These are phyloP conservation scores for Eupithecia subumbrata DNA, from an alignment of 2,888 invertebrate genomes.

Conservation along the genomic window DNA sequence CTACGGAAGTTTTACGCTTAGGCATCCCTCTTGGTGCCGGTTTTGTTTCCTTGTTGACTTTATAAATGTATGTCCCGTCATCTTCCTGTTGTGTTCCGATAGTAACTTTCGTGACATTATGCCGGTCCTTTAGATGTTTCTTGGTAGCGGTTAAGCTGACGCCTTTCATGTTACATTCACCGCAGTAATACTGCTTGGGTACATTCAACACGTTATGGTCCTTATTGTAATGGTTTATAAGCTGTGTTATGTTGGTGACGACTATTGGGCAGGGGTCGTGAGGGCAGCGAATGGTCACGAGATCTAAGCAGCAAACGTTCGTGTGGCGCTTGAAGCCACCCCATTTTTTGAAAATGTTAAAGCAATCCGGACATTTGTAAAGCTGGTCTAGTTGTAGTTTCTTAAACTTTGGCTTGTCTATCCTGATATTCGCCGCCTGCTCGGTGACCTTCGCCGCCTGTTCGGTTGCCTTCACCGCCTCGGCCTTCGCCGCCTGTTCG, in stretches of 20 bases:
- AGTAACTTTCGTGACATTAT: slow-evolving; percentile 41
- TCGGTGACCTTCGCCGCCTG: neutral
- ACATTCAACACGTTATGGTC: slow-evolving; percentile 41
- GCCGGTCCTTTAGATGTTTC: slow-evolving; percentile 52
- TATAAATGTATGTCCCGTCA: slow-evolving; percentile 14
- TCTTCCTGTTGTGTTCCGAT: slow-evolving; percentile 20
- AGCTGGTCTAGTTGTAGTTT: slow-evolving; percentile 39
- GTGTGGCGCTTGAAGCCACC: slow-evolving; percentile 60
- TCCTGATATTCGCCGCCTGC: slow-evolving; percentile 13
- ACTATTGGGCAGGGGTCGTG: slow-evolving; percentile 34
- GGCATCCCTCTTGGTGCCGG: slow-evolving; percentile 6
- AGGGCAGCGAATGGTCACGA: slow-evolving; percentile 43
- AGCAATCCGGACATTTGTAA: slow-evolving; percentile 62
- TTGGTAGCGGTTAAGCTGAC: slow-evolving; percentile 39
- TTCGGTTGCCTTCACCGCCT: neutral
- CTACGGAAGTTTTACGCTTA: slow-evolving; percentile 30
- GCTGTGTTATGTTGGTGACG: slow-evolving; percentile 33
- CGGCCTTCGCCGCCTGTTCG: neutral
- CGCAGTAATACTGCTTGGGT: slow-evolving; percentile 47
- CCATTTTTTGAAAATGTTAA: slow-evolving; percentile 35
- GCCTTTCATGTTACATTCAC: slow-evolving; percentile 48
- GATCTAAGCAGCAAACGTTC: slow-evolving; percentile 39
- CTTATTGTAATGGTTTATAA: slow-evolving; percentile 57
- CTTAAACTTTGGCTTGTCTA: slow-evolving; percentile 11
- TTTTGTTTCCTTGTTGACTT: slow-evolving; percentile 12